Percentiles rank a stretch among this genome's conserved stretches.
These are phyloP conservation scores for Apoda limacodes DNA, from an alignment of 2,888 invertebrate genomes.

Conservation along the genomic window DNA sequence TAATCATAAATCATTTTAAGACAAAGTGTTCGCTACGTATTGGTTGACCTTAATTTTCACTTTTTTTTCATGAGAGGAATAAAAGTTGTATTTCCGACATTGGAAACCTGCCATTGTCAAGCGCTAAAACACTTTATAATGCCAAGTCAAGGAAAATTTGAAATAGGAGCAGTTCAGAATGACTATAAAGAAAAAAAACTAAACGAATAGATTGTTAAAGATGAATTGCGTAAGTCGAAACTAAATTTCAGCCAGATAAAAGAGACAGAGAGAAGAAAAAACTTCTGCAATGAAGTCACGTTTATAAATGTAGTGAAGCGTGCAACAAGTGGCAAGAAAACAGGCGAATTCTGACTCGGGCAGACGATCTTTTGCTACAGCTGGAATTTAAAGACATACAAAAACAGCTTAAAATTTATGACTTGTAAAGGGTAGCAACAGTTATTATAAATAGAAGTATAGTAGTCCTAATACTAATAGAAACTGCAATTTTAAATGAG, in stretches of 20 bases:
- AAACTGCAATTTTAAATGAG: too few species aligned
- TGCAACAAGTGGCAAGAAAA: constrained; percentile 48
- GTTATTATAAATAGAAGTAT: too few species aligned
- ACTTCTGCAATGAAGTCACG: constrained; percentile 49
- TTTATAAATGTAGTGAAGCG: constrained; percentile 44
- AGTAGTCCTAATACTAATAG: too few species aligned
- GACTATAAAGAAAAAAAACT: too few species aligned
- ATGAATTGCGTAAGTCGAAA: constrained; percentile 47
- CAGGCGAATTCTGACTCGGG: constrained; percentile 24
- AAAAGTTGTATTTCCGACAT: constrained; percentile 32
- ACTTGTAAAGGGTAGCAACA: too few species aligned
- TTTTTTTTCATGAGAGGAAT: constrained; percentile 41
- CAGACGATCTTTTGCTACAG: constrained; percentile 10
- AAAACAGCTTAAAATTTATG: constrained; percentile 28
- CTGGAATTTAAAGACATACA: constrained; percentile 20
- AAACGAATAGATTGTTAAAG: constrained; percentile 34
- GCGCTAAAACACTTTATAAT: constrained; percentile 19
- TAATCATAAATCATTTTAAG: too few species aligned
- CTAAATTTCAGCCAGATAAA: constrained; percentile 22
- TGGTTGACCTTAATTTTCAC: constrained; percentile 30
- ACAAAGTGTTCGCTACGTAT: too few species aligned
- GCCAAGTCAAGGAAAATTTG: constrained; percentile 35
- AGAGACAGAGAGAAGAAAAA: constrained; percentile 31
- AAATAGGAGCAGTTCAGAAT: constrained; percentile 28
- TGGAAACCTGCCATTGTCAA: constrained; percentile 44